Evolutionary conservation across 2,888 invertebrate genomes (phyloP), one percentile per base, ranked within the genome.

Genomic region (Nomada ferruginata): DNA sequence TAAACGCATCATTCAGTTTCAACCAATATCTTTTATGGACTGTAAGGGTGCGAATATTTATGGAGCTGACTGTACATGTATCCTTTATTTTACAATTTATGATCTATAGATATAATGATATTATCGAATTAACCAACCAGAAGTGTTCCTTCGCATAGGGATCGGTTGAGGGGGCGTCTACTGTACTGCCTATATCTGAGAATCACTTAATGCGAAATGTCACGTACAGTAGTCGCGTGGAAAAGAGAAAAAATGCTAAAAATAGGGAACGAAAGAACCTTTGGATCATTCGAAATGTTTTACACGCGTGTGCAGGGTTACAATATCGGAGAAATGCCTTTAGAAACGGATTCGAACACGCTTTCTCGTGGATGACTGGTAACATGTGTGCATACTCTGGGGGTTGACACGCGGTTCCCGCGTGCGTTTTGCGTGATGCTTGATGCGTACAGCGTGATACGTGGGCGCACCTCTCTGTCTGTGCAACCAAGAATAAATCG

Each of bases 391-490:
- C 13, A 47, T 11, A 15, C 18, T 50, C 20, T 26, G 23, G 10
- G 29, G 20, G 59, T 1, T 61, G 66, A n/a, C 84, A 74, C 66
- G 83, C 70, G 55, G 26, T 42, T 29, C 80, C 85, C 84, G 87
- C 87, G 79, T 74, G 66, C n/a, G n/a, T 66, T 65, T 74, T 85
- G 78, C 90, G 87, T 80, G 80, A 80, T 73, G 55, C 63, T 10
- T 26, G 57, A 64, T 88, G 88, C 68, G 74, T 61, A 55, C 63
- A 84, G 83, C 89, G 88, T 91, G 89, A 87, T 87, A 69, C 60
- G 83, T 81, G 77, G 82, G 78, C 83, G 81, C 86, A 79, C 88
- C 81, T 85, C 78, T 72, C 76, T 76, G 52, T 59, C 74, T 68
- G 44, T n/a, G 18, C 29, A 57, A 78, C 85, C 73, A 71, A 83